Base-by-base conservation (phyloP, 2,888 invertebrate species). In the Keiferia lycopersicella region DNA sequence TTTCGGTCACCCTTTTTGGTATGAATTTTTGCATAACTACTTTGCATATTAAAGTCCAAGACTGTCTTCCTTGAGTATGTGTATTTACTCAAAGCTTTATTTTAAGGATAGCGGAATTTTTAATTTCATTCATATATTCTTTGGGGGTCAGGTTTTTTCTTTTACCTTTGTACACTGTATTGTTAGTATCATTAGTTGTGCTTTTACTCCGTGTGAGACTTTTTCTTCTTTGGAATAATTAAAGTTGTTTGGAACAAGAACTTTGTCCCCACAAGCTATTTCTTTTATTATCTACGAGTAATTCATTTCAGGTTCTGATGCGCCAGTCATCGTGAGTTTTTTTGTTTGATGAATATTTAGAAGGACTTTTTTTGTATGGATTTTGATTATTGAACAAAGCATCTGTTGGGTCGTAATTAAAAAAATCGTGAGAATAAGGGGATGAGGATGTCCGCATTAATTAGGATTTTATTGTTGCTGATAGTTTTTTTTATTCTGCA, bases 231-330 rank as follows among this genome's bases (percentile, higher is more conserved):
- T 70, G 63, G 89, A 87, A 90, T 91, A 88, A 91, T 91, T 89
- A 88, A 80, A 81, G 71, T 73, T 68, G 74, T 75, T 73, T 79
- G 82, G 83, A 84, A 87, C 86, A 86, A 85, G 86, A 79, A 83
- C 75, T 82, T 78, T 85, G 88, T 88, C 86, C 89, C 89, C 80
- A 79, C 82, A 79, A 76, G 71, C 72, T 78, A 82, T 85, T 84
- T 83, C 87, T 83, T 86, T 91, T 87, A 87, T 78, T 79, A 73
- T 82, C 83, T 88, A 34, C 34, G 34, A 34, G 34, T 34, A 87
- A 89, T 88, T 90, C 86, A 86, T 87, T 87, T 86, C 91, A 86
- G 86, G 90, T 91, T 91, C 83, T 82, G 83, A 80, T 88, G 87
- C 82, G 81, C 78, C 68, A 84, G 87, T 88, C 91, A 88, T 89